Conservation (phyloP, 2,888 invertebrate species). For the Eumerus sabulonum region DNA sequence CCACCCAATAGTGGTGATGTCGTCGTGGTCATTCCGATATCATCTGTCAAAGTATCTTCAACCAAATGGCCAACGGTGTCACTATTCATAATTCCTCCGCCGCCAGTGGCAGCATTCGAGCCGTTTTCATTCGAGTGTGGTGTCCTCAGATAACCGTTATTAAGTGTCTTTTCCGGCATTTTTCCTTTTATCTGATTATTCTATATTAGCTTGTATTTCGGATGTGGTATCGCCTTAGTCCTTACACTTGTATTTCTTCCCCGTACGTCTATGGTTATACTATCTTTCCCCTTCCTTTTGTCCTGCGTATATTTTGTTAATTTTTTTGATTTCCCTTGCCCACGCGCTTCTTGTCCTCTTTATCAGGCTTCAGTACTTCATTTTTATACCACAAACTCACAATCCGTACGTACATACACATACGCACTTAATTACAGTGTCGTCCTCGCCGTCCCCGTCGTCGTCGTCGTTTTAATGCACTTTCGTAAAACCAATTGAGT, state of each 20-base stretch:
- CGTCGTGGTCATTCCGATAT: slow-evolving; percentile 60
- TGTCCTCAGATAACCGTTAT: slow-evolving; percentile 77
- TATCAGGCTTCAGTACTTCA: slow-evolving; percentile 52
- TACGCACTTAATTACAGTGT: slow-evolving; percentile 15
- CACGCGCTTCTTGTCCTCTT: not conserved
- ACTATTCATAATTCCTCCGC: slow-evolving; percentile 7
- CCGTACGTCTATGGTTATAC: not conserved
- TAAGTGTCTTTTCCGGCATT: slow-evolving; percentile 74
- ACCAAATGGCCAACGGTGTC: slow-evolving; percentile 30
- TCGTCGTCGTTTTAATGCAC: slow-evolving; percentile 41
- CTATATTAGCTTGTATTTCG: slow-evolving; percentile 15
- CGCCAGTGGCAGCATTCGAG: slow-evolving; percentile 21
- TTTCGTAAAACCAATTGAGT: slow-evolving; percentile 4
- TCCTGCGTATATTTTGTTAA: not conserved
- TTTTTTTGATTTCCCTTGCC: no score
- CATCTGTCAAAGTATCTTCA: slow-evolving; percentile 71
- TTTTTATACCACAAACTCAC: slow-evolving; percentile 39
- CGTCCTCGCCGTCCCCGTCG: not conserved
- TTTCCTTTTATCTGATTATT: slow-evolving; percentile 55
- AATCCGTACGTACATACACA: slow-evolving; percentile 19
- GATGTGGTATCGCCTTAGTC: no score
- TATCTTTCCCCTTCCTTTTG: slow-evolving; percentile 9
- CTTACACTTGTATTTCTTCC: no score
- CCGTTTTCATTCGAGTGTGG: slow-evolving; percentile 70
- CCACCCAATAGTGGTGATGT: slow-evolving; percentile 66